Evolutionary conservation across 2,888 invertebrate species (phyloP).

Genomic region (Lasioglossum calceatum): DNA sequence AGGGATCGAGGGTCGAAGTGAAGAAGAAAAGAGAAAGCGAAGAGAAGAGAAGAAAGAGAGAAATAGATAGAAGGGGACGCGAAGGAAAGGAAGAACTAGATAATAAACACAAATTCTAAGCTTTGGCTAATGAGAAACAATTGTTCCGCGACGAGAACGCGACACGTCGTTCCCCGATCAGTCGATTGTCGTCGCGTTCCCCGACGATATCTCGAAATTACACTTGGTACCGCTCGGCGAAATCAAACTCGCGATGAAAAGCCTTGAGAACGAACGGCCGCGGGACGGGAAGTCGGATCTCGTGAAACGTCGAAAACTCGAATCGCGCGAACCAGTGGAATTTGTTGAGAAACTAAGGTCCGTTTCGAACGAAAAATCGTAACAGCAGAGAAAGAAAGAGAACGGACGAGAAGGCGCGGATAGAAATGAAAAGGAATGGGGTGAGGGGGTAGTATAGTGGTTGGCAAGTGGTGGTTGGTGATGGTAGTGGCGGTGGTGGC

Average conservation of each 20-base stretch:
- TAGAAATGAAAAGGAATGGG: slow-evolving; percentile 5
- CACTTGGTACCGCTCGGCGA: slow-evolving; percentile 45
- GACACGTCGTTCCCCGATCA: slow-evolving; percentile 59
- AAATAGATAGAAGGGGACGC: slow-evolving; percentile 23
- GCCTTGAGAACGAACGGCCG: slow-evolving; percentile 36
- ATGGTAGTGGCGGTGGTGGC: not conserved
- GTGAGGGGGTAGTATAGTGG: not conserved
- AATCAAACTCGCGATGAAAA: not conserved
- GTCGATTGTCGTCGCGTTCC: slow-evolving; percentile 36
- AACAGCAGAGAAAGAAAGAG: slow-evolving; percentile 34
- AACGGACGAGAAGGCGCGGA: slow-evolving; percentile 51
- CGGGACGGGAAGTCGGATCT: not conserved
- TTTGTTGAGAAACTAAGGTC: not conserved
- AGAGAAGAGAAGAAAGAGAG: slow-evolving; percentile 20
- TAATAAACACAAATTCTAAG: slow-evolving; percentile 78
- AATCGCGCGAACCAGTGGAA: not conserved
- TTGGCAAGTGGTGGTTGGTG: not conserved
- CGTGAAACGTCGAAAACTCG: not conserved
- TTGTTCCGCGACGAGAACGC: slow-evolving; percentile 72
- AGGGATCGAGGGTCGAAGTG: not conserved
- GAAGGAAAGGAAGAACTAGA: slow-evolving; percentile 62
- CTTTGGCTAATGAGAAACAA: slow-evolving; percentile 81
- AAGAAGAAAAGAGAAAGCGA: not conserved
- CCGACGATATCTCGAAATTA: slow-evolving; percentile 17
- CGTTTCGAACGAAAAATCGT: not conserved